These are phyloP conservation scores for Melanocharis versteri DNA, from an alignment of 2,113 vertebrate species.

Conservation along the genomic window DNA sequence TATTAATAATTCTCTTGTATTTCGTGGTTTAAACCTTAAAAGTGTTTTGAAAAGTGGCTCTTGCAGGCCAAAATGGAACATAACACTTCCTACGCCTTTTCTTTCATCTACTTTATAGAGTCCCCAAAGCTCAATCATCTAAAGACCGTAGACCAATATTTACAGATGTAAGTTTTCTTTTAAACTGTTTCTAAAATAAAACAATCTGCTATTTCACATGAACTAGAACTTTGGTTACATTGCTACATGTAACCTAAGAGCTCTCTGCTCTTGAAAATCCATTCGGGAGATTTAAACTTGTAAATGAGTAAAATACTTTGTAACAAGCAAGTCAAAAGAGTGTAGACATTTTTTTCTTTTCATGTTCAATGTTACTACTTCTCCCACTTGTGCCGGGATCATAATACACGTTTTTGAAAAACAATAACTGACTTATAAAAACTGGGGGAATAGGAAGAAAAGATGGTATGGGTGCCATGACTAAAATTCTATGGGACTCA, in stretches of 20 bases:
- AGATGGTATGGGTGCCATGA: not conserved
- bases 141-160: not conserved
- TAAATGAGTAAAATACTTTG: not conserved
- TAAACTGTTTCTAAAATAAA: not conserved
- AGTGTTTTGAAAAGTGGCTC: not conserved
- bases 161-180: not conserved
- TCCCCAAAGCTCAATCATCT: not conserved
- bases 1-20: not conserved
- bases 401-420: not conserved
- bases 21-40: not conserved
- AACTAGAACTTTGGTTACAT: not conserved
- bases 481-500: not conserved
- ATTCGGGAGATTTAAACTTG: not conserved
- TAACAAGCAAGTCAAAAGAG: not conserved
- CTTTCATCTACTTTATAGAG: not conserved
- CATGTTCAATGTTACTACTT: not conserved
- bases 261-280: not conserved
- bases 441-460: not conserved
- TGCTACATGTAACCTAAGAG: not conserved
- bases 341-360: not conserved
- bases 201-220: not conserved
- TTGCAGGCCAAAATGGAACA: not conserved
- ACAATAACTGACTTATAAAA: not conserved
- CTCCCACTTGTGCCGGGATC: not conserved
- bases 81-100: not conserved